These are phyloP conservation scores for Xenopus borealis DNA, from an alignment of 2,113 vertebrate species.

Conservation along the genomic window DNA sequence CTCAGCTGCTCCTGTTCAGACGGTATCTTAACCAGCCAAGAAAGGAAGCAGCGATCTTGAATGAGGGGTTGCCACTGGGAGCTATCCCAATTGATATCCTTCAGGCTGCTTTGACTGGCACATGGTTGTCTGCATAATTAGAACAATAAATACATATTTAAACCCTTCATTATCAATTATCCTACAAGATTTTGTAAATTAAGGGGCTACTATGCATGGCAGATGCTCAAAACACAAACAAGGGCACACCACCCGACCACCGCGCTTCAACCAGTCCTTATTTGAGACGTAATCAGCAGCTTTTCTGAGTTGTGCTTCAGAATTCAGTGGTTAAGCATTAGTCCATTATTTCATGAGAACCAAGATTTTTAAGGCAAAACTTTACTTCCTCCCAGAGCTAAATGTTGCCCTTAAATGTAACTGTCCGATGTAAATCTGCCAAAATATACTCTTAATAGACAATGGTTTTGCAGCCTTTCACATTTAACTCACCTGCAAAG, in stretches of 20 bases:
- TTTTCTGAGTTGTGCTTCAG: no score
- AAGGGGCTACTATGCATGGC: not conserved
- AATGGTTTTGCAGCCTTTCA: not conserved
- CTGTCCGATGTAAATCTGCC: no score
- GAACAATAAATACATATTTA: slow-evolving; percentile 13
- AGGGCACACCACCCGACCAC: no score
- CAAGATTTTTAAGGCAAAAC: no score
- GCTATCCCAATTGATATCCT: slow-evolving; percentile 99
- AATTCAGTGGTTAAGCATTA: not conserved
- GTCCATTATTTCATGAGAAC: no score
- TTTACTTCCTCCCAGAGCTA: no score
- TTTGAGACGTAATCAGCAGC: no score
- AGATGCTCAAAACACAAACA: not conserved
- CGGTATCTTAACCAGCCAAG: slow-evolving; percentile 97
- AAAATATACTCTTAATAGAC: no score
- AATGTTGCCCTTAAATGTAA: no score
- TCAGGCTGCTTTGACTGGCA: slow-evolving; percentile 96
- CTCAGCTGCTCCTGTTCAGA: slow-evolving; percentile 95
- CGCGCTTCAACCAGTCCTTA: no score
- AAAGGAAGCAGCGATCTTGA: slow-evolving; percentile 96
- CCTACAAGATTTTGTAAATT: no score
- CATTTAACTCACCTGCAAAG: slow-evolving; percentile 85
- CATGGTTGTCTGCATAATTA: slow-evolving; percentile 84
- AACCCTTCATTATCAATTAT: no score
- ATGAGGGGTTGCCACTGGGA: slow-evolving; percentile 98